Conservation (phyloP, 2,113 vertebrate species). For the Nesogale talazaci region DNA sequence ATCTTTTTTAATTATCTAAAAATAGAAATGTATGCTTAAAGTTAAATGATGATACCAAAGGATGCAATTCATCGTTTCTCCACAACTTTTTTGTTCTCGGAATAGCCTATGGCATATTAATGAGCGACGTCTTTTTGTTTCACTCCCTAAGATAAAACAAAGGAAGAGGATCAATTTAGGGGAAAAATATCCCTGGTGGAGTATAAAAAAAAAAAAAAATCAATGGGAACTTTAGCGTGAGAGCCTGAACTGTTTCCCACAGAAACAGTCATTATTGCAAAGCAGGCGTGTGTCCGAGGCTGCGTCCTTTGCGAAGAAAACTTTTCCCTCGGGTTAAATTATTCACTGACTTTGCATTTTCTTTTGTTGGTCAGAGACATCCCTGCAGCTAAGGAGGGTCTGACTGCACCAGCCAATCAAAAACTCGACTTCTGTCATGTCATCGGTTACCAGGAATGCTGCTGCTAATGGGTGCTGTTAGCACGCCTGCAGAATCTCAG, state of each 20-base stretch:
- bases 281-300: neutral
- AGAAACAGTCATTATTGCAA: neutral
- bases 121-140: neutral
- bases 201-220: neutral
- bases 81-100: neutral
- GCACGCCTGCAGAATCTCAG: neutral
- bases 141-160: neutral
- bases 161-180: neutral
- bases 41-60: neutral
- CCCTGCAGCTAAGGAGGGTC: accelerated
- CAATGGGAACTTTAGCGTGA: neutral
- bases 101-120: neutral
- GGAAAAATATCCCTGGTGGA: neutral
- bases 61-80: neutral
- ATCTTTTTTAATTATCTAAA: neutral
- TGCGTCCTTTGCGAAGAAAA: neutral
- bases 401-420: neutral
- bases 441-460: neutral
- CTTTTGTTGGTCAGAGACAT: neutral
- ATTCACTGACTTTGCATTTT: neutral
- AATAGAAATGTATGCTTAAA: neutral
- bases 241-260: neutral
- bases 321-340: neutral
- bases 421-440: accelerated
- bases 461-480: neutral